A percentile compares a stretch with the other conserved stretches of the same genome.
Conservation (phyloP, 2,888 invertebrate genomes). For the Dynastes hyllus region DNA sequence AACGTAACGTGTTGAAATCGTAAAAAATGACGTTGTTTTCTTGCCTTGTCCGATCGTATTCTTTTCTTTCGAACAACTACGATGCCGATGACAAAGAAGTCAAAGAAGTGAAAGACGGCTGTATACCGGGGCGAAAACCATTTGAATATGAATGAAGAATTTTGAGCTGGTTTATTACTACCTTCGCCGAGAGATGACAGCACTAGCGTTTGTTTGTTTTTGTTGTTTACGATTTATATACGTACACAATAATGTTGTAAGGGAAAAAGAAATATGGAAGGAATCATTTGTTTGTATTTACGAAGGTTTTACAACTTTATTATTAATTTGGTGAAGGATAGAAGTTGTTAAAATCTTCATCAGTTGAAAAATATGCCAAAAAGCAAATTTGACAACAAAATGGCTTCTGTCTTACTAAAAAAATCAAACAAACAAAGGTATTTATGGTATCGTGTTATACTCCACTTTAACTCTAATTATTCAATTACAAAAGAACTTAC, state of each 20-base stretch:
- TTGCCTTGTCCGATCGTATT: neutral
- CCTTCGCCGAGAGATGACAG: neutral
- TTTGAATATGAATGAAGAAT: conserved; percentile 7
- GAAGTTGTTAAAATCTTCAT: too few species aligned
- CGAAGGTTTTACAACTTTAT: neutral
- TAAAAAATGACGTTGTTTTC: neutral
- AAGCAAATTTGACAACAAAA: neutral
- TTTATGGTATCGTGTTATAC: neutral
- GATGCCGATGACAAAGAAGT: too few species aligned
- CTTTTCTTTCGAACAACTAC: neutral
- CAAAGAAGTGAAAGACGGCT: neutral
- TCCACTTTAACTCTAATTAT: neutral
- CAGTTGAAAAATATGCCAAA: too few species aligned
- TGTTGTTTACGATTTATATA: neutral
- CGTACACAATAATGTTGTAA: neutral
- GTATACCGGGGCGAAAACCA: neutral
- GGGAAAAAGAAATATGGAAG: neutral
- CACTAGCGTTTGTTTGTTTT: neutral
- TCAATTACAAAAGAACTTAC: neutral
- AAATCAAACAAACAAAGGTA: neutral
- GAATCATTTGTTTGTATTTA: neutral
- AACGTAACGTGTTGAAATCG: conserved; percentile 11
- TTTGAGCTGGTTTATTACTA: neutral
- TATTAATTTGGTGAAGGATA: neutral
- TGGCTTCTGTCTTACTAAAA: neutral